Base-by-base conservation (phyloP, 2,888 invertebrate species). In the Antitype chi region DNA sequence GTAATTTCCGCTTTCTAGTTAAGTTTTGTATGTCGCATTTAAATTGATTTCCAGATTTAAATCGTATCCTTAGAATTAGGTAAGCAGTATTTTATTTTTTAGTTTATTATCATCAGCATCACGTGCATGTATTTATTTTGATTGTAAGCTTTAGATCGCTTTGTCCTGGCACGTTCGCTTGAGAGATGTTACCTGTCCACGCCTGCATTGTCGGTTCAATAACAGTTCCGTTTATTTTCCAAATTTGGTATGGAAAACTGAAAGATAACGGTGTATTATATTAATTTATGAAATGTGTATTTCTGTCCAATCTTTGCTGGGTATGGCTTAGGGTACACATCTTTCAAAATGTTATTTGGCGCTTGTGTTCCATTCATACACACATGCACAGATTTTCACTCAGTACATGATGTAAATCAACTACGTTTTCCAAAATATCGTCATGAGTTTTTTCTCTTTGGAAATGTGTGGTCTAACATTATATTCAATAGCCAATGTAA, bases 141-240 rank as follows among this genome's bases (percentile, higher is more conserved):
- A 87, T 89, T 89, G 81, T 84, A 87, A 88, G 88, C 92, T 92
- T 74, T 84, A 73, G 80, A 66, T 64, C 53, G 81, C 92, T 92
- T 91, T 88, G 90, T 67, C 64, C 87, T 92, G 90, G 91, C 91
- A 92, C 87, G 87, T 91, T 93, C 95, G 95, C 95, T 96, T 96
- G 96, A 96, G 96, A 96, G 96, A 96, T 96, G 96, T 96, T 96
- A 93, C 95, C 96, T 95, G 94, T 91, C 93, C 92, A 92, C 90
- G 92, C 94, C 94, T 92, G 92, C 91, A 91, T 88, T 91, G 94
- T 94, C 94, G 94, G 91, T 87, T 76, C 43, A 79, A 70, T 78
- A 52, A 69, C 32, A 78, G 59, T 78, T 85, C 82, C 74, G 82
- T 74, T 76, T 74, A 53, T 71, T 82, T 85, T 85, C 67, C 32